Evolutionary conservation across 1,140 invertebrate genomes (phyloP).

Genomic region (Lasioglossum albipes): DNA sequence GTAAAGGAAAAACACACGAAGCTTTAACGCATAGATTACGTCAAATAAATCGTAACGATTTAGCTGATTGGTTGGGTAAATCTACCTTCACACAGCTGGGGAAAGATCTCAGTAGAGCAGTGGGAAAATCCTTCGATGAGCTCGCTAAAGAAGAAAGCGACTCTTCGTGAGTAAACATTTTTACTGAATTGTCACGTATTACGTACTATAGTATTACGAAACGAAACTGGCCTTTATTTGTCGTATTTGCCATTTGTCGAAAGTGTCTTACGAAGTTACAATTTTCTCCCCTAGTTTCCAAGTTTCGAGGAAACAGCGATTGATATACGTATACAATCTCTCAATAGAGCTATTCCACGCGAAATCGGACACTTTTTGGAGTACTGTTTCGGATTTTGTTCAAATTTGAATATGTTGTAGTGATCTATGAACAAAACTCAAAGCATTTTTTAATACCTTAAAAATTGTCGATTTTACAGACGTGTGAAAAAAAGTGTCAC

Average conservation of each 20-base stretch:
- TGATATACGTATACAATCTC: too few species aligned
- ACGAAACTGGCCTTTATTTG: neutral
- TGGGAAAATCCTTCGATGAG: conserved; percentile 69
- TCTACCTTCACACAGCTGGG: conserved; percentile 82
- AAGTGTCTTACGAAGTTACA: neutral
- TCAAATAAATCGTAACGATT: conserved; percentile 80
- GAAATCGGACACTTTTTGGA: too few species aligned
- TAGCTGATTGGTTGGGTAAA: conserved; percentile 83
- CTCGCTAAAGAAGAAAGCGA: conserved; percentile 60
- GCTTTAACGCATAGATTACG: conserved; percentile 79
- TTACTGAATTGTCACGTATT: neutral
- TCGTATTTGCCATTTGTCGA: neutral
- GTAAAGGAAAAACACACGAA: conserved; percentile 81
- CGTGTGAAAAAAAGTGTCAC: too few species aligned
- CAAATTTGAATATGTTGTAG: too few species aligned
- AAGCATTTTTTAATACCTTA: too few species aligned
- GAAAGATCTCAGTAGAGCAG: conserved; percentile 79
- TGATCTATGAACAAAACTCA: too few species aligned
- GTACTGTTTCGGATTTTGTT: too few species aligned
- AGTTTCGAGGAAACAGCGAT: too few species aligned
- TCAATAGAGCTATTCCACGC: too few species aligned
- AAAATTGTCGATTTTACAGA: too few species aligned
- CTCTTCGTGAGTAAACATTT: conserved; percentile 32
- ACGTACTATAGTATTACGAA: too few species aligned
- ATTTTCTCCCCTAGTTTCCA: too few species aligned